phyloP scores from a whole-genome alignment of 2,113 vertebrate species.

The Burhinus bistriatus region DNA sequence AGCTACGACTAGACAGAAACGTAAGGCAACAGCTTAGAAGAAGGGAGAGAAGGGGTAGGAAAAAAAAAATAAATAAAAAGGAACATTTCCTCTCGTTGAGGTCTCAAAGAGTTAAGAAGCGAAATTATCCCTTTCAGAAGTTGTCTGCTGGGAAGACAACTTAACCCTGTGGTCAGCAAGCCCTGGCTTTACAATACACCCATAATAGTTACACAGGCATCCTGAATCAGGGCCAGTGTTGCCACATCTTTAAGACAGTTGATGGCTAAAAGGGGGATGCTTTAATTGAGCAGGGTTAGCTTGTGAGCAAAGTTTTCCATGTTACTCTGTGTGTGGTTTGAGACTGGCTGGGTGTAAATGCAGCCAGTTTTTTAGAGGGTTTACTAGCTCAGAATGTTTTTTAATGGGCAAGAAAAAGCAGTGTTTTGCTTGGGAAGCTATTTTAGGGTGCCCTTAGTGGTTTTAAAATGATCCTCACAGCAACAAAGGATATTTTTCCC shows the following conservation, averaged over 20 bases:
- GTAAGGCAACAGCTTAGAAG: neutral
- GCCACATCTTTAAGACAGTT: slow-evolving; percentile 54
- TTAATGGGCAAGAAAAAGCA: neutral
- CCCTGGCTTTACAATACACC: slow-evolving; percentile 22
- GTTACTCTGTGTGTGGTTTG: slow-evolving; percentile 55
- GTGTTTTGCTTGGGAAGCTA: slow-evolving; percentile 55
- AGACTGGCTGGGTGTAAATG: slow-evolving; percentile 21
- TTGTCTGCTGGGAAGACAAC: slow-evolving; percentile 45
- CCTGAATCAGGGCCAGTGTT: neutral
- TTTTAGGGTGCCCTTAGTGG: slow-evolving; percentile 46
- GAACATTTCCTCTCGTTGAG: neutral
- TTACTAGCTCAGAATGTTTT: slow-evolving; percentile 39
- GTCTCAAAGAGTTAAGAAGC: slow-evolving; percentile 31
- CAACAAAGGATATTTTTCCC: slow-evolving; percentile 20
- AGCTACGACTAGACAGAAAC: neutral
- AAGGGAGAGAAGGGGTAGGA: neutral
- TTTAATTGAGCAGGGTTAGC: slow-evolving; percentile 37
- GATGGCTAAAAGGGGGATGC: slow-evolving; percentile 36
- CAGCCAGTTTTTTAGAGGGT: neutral
- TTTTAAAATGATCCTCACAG: slow-evolving; percentile 36
- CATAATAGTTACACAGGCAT: slow-evolving; percentile 42
- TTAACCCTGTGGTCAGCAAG: slow-evolving; percentile 47
- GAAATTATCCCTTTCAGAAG: slow-evolving; percentile 8
- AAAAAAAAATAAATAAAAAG: neutral
- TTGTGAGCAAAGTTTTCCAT: slow-evolving; percentile 47